Evolutionary conservation across 2,113 vertebrate species (phyloP).

Genomic region (Hippoglossus stenolepis): DNA sequence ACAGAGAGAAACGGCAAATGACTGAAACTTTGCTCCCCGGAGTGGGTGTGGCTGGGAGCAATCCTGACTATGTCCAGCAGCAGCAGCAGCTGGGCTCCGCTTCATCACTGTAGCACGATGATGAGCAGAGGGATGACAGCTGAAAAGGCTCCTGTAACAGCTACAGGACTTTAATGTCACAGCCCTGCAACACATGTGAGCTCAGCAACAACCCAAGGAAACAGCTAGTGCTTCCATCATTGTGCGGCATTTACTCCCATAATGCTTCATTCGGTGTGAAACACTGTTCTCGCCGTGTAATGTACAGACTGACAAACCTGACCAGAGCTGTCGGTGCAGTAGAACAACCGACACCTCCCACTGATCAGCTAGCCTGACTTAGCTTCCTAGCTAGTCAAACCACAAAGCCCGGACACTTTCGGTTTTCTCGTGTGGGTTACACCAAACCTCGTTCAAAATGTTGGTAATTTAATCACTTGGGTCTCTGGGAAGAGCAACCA

Average conservation of each 20-base stretch:
- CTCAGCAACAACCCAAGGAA: background rate
- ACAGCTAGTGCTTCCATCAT: background rate
- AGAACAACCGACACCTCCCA: background rate
- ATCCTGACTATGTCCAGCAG: constrained; percentile 44
- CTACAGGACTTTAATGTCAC: background rate
- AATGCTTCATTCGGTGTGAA: background rate
- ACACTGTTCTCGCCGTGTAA: background rate
- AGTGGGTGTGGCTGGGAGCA: constrained; percentile 53
- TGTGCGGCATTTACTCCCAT: background rate
- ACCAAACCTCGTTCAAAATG: background rate
- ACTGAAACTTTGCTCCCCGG: constrained; percentile 22
- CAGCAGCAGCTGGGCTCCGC: constrained; percentile 19
- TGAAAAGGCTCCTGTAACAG: background rate
- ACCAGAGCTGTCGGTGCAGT: too few relatives aligned
- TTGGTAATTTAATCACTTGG: background rate
- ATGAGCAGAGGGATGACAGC: constrained; percentile 29
- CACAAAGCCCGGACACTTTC: background rate
- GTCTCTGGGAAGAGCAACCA: background rate
- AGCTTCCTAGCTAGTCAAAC: background rate
- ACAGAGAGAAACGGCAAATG: constrained; percentile 25
- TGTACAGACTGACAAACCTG: background rate
- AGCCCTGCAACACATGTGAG: constrained; percentile 1
- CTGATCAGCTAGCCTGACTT: background rate
- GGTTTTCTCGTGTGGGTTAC: background rate
- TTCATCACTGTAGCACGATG: constrained; percentile 25